Percentiles rank a stretch among this genome's conserved stretches.
These are phyloP conservation scores for Lasioglossum calceatum DNA, from an alignment of 2,888 invertebrate genomes.

Conservation along the genomic window DNA sequence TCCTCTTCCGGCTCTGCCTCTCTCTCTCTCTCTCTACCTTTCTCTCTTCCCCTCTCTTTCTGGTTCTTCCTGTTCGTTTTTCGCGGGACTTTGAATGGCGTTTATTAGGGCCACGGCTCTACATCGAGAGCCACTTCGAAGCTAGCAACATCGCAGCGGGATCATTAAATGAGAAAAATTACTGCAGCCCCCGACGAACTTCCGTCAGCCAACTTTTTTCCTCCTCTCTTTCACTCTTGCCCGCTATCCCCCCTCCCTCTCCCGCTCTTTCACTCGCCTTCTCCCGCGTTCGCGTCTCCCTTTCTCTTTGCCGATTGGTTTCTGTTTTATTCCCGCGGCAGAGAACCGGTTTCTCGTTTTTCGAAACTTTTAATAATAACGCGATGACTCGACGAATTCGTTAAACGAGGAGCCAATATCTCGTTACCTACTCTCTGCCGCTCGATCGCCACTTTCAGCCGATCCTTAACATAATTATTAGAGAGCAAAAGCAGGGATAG, in stretches of 20 bases:
- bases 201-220: conserved; percentile 27
- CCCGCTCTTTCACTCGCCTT: background rate
- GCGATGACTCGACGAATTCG: conserved; percentile 18
- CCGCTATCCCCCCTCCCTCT: background rate
- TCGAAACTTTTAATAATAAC: conserved; percentile 24
- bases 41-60: background rate
- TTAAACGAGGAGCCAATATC: conserved; percentile 9
- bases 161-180: conserved; percentile 47
- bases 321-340: background rate
- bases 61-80: conserved; percentile 1
- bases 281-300: background rate
- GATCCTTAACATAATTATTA: background rate
- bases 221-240: background rate
- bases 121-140: conserved; percentile 39
- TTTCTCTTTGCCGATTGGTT: background rate
- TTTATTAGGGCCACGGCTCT: conserved; percentile 46
- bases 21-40: background rate
- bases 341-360: background rate
- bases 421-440: background rate
- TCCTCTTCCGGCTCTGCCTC: background rate
- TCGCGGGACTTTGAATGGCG: conserved; percentile 46
- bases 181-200: conserved; percentile 31
- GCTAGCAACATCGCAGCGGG: conserved; percentile 38
- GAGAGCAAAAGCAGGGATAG: background rate
- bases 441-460: background rate